Evolutionary conservation across 2,888 invertebrate species (phyloP), one percentile per base, ranked within the genome.

Genomic region (Platycnemis pennipes): DNA sequence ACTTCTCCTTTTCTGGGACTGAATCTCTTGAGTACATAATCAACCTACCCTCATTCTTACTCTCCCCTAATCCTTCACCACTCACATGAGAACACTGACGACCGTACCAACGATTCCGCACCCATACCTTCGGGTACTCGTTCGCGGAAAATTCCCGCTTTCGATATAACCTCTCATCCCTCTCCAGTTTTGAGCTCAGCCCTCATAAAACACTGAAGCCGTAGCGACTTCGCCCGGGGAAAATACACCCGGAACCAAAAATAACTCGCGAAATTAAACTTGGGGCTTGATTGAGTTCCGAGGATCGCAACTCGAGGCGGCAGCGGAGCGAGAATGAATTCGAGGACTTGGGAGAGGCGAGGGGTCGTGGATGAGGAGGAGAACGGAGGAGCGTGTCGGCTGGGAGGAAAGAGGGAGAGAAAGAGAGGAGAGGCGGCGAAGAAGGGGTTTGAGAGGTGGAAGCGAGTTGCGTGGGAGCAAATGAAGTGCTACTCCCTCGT

Each of bases 401-500:
- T 8, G 77, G 3, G 85, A 85, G 85, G 13, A 37, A 44, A 16
- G 86, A 42, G 37, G 42, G 22, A 86, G 42, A 19, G 86, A n/a
- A n/a, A 44, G 26, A 26, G 63, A 63, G 63, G 63, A 26, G 26
- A 63, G 4, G 63, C 19, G 63, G 26, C n/a, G 63, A 63, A 26
- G n/a, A n/a, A 63, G 63, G 63, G n/a, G 63, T 22, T 63, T 63
- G 26, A 86, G 42, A 86, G 44, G 86, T 26, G 42, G 86, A 86
- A 42, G 44, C 26, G 31, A 89, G 37, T 46, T 46, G 31, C 89
- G 89, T 37, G 89, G 49, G 56, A 49, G 56, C 37, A 89, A 89
- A 89, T 49, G 89, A 56, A 56, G 53, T 56, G 44, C 63, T 26
- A 91, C 53, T 45, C 46, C 53, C 53, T 91, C 91, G 46, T 56